Evolutionary conservation across 2,113 vertebrate species (phyloP).

Genomic region (Melanerpes aurifrons): DNA sequence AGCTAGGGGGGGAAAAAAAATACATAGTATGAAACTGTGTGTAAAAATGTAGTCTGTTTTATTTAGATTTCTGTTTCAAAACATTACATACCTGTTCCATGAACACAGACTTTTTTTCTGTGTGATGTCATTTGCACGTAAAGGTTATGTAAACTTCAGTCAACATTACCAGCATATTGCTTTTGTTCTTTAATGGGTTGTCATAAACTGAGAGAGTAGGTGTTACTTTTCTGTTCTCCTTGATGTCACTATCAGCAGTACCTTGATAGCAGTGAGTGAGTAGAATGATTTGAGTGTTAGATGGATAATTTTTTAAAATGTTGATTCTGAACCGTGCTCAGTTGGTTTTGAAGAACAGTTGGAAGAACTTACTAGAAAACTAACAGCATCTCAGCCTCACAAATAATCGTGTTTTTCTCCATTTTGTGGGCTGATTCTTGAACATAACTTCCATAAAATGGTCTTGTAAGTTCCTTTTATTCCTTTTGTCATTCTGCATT

Average conservation of each 20-base stretch:
- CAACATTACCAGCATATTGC: not conserved
- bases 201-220: not conserved
- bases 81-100: not conserved
- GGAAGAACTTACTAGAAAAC: not conserved
- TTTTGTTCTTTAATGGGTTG: slow-evolving; percentile 5
- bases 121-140: not conserved
- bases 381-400: not conserved
- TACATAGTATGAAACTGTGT: not conserved
- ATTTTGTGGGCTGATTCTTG: not conserved
- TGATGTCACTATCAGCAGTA: not conserved
- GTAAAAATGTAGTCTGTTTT: not conserved
- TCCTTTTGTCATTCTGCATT: not conserved
- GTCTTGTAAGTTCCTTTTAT: not conserved
- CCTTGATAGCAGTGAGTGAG: not conserved
- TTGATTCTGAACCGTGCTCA: not conserved
- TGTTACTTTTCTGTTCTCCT: not conserved
- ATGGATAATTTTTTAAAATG: not conserved
- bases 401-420: not conserved
- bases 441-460: not conserved
- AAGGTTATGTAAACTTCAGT: not conserved
- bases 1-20: not conserved
- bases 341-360: not conserved
- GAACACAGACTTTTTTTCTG: not conserved
- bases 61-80: not conserved
- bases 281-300: not conserved